Percentiles rank a stretch among this genome's conserved stretches.
phyloP scores from a whole-genome alignment of 2,113 vertebrate genomes.

The Nothoprocta perdicaria region DNA sequence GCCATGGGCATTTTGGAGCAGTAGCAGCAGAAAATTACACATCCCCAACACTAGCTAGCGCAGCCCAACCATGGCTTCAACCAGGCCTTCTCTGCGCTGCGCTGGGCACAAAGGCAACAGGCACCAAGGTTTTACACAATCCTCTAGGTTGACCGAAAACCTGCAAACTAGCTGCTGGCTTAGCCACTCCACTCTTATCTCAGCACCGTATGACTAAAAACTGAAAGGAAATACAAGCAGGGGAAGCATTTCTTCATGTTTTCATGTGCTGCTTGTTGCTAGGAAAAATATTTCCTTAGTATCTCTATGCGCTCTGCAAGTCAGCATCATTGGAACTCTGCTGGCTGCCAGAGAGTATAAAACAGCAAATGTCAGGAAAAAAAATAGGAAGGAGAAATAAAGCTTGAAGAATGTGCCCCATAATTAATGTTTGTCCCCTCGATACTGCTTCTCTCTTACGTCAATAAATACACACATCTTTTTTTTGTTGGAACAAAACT shows the following conservation, averaged over 20 bases:
- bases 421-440: background rate
- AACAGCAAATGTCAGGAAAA: slow-evolving; percentile 66
- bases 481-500: background rate
- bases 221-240: slow-evolving; percentile 22
- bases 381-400: slow-evolving; percentile 48
- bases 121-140: accelerated
- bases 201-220: slow-evolving; percentile 13
- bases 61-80: accelerated
- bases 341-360: slow-evolving; percentile 62
- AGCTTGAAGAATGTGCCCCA: slow-evolving; percentile 51
- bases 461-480: background rate
- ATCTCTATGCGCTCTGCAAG: slow-evolving; percentile 56
- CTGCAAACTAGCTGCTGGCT: background rate
- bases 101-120: background rate
- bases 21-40: background rate
- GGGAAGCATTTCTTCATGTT: slow-evolving; percentile 16
- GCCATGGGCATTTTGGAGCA: background rate
- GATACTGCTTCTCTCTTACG: background rate
- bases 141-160: background rate
- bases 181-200: background rate
- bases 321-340: slow-evolving; percentile 40
- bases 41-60: background rate
- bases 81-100: accelerated
- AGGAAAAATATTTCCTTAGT: slow-evolving; percentile 74
- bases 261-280: slow-evolving; percentile 41